Base-by-base conservation (phyloP, 2,797 vertebrate species). In the Tolypeutes matacus region DNA sequence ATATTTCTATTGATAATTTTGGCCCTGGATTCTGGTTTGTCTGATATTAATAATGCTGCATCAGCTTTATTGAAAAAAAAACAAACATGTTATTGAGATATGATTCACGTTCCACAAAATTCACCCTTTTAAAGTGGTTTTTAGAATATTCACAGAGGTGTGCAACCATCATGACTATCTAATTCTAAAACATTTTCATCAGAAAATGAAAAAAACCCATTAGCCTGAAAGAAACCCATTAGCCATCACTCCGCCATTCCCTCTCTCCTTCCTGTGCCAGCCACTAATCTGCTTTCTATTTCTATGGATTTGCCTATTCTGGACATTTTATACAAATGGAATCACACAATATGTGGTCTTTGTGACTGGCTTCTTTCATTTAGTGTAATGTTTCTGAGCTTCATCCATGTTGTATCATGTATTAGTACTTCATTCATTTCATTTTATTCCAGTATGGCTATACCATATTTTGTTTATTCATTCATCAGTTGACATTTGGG, bases 1-100 rank as follows among this genome's bases (percentile, higher is more conserved):
- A 2, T 64, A 27, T 89, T 93, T 87, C 49, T 91, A 25, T 91
- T 73, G 36, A 84, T 89, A 34, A 56, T 49, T 72, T 94, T 84
- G 69, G 67, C 51, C 60, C 78, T 94, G 75, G 31, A 86, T 90
- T 96, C 39, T 83, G 20, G 60, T 92, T 95, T 53, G 10, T 36
- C 76, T 60, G 65, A 53, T 91, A 89, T 36, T 90, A 80, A 83
- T 56, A 84, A 72, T 86, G 14, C 15, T 75, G 12, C 2, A 25
- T 3, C 11, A 39, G 2, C 31, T 89, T 84, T 60, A 62, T 89
- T 84, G 51, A 62, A 53, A 29, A 60, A 87, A 64, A 62, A 81
- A 58, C 7, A 56, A 46, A 46, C 42, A 20, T 25, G 36, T 85
- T 84, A 49, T 69, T 91, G 75, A 64, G 39, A 36, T 89, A 46